These are phyloP conservation scores for Scytalopus superciliaris DNA, from an alignment of 2,113 vertebrate species.

Conservation along the genomic window DNA sequence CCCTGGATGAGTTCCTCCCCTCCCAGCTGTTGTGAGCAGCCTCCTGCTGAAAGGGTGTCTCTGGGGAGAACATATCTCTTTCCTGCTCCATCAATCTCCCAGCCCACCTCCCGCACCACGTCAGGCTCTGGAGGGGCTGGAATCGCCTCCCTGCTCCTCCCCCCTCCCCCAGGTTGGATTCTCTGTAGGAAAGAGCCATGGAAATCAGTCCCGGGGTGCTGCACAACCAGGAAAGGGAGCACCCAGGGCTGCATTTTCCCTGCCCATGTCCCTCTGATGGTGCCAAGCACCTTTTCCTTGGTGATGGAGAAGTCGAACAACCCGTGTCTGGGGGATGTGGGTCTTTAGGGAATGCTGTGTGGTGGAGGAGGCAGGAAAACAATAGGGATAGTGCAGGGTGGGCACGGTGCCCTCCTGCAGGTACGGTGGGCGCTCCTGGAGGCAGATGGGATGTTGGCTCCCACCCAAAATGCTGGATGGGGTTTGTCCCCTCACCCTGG, in stretches of 20 bases:
- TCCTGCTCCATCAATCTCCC: background rate
- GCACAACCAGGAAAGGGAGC: background rate
- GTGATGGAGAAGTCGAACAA: background rate
- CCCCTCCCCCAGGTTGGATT: background rate
- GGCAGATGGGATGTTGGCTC: background rate
- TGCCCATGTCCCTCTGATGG: rapidly evolving
- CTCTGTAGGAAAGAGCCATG: background rate
- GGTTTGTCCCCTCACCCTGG: background rate
- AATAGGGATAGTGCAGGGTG: rapidly evolving
- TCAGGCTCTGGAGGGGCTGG: background rate
- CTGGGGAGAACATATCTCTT: background rate
- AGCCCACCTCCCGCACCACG: background rate
- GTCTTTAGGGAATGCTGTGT: background rate
- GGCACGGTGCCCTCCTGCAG: background rate
- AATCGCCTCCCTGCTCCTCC: background rate
- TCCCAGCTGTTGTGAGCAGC: background rate
- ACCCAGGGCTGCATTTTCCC: rapidly evolving
- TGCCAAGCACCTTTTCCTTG: background rate
- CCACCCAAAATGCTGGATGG: rapidly evolving
- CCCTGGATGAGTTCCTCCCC: background rate
- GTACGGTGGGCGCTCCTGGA: background rate
- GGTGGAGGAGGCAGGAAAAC: background rate
- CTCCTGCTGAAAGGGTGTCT: background rate
- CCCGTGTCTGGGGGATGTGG: rapidly evolving
- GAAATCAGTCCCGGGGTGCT: background rate